Conservation (phyloP, 2,888 invertebrate genomes). For the Tethea ocularis region DNA sequence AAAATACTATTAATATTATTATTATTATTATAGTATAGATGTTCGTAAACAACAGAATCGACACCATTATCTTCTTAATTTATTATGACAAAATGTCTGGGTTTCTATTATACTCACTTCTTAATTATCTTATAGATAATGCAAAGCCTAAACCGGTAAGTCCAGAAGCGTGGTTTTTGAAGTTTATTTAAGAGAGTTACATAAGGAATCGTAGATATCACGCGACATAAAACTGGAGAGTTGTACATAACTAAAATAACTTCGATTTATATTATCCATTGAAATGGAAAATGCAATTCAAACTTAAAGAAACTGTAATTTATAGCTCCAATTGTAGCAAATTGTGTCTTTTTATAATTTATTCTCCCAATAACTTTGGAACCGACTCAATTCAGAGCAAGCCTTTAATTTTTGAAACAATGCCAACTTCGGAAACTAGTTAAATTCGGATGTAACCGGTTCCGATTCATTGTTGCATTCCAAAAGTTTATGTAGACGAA, state of each 20-base stretch:
- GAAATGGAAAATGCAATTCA: neutral
- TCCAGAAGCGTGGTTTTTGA: too few relatives aligned
- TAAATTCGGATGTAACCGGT: constrained; percentile 50
- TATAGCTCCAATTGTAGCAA: neutral
- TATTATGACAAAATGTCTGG: too few relatives aligned
- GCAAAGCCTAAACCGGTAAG: too few relatives aligned
- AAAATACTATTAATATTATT: too few relatives aligned
- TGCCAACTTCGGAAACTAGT: constrained; percentile 57
- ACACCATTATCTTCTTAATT: too few relatives aligned
- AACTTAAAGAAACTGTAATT: neutral
- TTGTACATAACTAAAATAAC: neutral
- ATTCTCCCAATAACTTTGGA: constrained; percentile 31
- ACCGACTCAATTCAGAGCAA: constrained; percentile 33
- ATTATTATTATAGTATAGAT: too few relatives aligned
- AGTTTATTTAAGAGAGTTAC: too few relatives aligned
- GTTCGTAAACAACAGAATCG: too few relatives aligned
- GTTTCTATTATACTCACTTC: too few relatives aligned
- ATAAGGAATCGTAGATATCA: too few relatives aligned
- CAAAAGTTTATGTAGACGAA: constrained; percentile 35
- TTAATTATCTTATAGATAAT: too few relatives aligned
- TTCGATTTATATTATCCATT: neutral
- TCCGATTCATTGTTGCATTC: constrained; percentile 41
- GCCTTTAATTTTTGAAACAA: constrained; percentile 52
- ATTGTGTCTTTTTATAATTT: constrained; percentile 21
- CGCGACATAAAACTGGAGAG: neutral